These are phyloP conservation scores for Chaetodon auriga DNA, from an alignment of 2,113 vertebrate genomes.

Conservation along the genomic window DNA sequence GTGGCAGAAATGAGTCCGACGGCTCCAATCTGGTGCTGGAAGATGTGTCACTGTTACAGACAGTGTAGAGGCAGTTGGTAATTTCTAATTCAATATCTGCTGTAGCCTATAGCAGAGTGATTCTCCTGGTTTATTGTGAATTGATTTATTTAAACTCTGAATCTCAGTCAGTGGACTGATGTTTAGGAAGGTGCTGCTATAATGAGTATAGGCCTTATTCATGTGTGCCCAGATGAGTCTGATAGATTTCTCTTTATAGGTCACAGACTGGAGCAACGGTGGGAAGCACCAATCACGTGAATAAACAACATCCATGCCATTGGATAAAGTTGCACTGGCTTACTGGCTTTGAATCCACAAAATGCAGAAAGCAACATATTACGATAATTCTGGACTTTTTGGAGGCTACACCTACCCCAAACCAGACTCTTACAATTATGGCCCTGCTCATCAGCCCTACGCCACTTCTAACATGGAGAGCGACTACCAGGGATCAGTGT, in stretches of 20 bases:
- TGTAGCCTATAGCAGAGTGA: not conserved
- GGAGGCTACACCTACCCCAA: conserved; percentile 96
- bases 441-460: conserved; percentile 91
- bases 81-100: conserved; percentile 38
- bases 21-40: conserved; percentile 75
- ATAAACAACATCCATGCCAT: conserved; percentile 91
- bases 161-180: conserved; percentile 1
- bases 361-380: conserved; percentile 99
- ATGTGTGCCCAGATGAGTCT: conserved; percentile 26
- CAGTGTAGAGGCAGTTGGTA: conserved; percentile 15
- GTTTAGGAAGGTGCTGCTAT: not conserved
- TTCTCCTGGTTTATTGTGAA: conserved; percentile 18
- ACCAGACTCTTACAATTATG: conserved; percentile 92
- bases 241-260: conserved; percentile 75
- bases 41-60: conserved; percentile 28
- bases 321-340: conserved; percentile 90
- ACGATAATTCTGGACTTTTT: conserved; percentile 97
- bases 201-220: conserved; percentile 6
- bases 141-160: not conserved
- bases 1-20: conserved; percentile 73
- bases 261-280: conserved; percentile 78
- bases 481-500: conserved; percentile 93
- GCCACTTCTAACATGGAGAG: conserved; percentile 88
- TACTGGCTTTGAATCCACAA: conserved; percentile 88
- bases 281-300: conserved; percentile 89